Percentiles rank a stretch among this genome's conserved stretches.
These are phyloP conservation scores for Atrichornis clamosus DNA, from an alignment of 2,113 vertebrate species.

Conservation along the genomic window DNA sequence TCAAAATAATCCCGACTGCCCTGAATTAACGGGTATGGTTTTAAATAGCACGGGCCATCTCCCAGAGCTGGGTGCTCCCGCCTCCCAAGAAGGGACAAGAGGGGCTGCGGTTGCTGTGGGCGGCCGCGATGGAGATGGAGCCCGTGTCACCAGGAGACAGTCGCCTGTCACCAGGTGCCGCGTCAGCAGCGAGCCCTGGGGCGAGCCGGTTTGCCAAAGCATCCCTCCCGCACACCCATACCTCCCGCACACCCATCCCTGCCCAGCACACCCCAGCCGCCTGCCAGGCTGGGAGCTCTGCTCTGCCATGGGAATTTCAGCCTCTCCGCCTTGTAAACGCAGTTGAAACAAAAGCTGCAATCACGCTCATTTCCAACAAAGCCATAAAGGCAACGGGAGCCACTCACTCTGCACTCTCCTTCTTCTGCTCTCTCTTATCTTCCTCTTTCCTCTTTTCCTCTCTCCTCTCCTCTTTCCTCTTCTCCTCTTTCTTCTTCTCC, in stretches of 20 bases:
- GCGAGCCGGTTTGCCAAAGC: not conserved
- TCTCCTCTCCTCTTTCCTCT: not conserved
- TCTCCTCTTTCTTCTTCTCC: too few species aligned
- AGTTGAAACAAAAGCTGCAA: not conserved
- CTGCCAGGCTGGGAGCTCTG: not conserved
- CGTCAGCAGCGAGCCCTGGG: conserved; percentile 39
- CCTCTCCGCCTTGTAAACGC: not conserved
- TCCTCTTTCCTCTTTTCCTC: too few species aligned
- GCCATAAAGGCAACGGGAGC: not conserved
- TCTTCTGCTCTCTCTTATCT: not conserved
- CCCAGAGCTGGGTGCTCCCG: not conserved
- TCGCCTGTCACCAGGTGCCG: not conserved
- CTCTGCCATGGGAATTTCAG: not conserved
- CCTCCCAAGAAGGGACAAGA: accelerated
- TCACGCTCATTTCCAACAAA: not conserved
- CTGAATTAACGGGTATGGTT: accelerated
- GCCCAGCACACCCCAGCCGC: not conserved
- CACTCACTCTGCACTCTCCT: conserved; percentile 66
- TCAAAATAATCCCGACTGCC: not conserved
- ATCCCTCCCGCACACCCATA: not conserved
- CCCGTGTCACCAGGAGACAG: conserved; percentile 62
- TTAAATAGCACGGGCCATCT: accelerated
- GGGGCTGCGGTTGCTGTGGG: conserved; percentile 63
- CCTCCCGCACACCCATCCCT: not conserved
- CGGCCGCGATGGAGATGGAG: conserved; percentile 39